Conservation (phyloP, 2,888 invertebrate genomes). For the Fabriciana adippe region DNA sequence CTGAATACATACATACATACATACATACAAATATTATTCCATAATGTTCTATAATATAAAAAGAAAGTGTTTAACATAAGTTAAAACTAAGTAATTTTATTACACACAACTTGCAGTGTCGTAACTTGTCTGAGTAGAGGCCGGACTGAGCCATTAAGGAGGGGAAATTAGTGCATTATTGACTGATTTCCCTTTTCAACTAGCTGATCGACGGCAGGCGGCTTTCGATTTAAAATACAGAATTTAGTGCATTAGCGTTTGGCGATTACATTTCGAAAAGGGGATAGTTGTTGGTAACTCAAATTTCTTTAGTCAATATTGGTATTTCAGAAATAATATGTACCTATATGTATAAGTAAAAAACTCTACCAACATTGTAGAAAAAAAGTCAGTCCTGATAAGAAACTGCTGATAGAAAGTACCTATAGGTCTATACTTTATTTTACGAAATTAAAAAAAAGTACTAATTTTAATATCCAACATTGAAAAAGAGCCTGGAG, state of each 20-base stretch:
- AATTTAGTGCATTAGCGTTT: constrained; percentile 60
- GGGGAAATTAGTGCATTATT: constrained; percentile 82
- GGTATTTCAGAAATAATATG: neutral
- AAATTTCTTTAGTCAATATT: neutral
- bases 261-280: constrained; percentile 26
- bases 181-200: constrained; percentile 81
- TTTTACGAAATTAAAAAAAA: too few relatives aligned
- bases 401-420: too few relatives aligned
- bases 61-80: constrained; percentile 22
- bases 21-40: too few relatives aligned
- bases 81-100: constrained; percentile 50
- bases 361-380: too few relatives aligned
- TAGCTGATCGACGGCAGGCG: constrained; percentile 68
- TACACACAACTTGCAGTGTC: constrained; percentile 59
- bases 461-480: too few relatives aligned
- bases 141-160: constrained; percentile 74
- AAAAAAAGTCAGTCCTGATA: too few relatives aligned
- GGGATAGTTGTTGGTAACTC: neutral
- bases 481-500: too few relatives aligned
- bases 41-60: neutral
- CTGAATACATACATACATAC: too few relatives aligned
- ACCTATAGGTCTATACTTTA: too few relatives aligned
- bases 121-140: constrained; percentile 67
- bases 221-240: constrained; percentile 70
- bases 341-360: neutral